phyloP scores from a whole-genome alignment of 2,888 invertebrate species.

The Chaitophorus viminalis region DNA sequence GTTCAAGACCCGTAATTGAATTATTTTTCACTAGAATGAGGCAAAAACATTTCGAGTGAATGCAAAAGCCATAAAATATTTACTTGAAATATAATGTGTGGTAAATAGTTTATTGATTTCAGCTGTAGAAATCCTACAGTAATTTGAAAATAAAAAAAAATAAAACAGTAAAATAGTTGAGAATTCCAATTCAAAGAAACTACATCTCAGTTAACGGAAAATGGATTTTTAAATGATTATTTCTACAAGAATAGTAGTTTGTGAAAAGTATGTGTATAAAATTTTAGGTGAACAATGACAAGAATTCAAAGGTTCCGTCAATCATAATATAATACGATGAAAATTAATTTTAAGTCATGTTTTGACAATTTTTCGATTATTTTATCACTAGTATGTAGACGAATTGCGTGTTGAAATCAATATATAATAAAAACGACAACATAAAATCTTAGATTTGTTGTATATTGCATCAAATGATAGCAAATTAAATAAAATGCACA shows the following conservation, averaged over 20 bases:
- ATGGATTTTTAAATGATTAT: background rate
- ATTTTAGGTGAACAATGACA: background rate
- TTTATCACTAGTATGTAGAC: background rate
- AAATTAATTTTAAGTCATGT: conserved; percentile 9
- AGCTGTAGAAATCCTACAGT: background rate
- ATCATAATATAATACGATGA: background rate
- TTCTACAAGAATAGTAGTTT: background rate
- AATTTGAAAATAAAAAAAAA: background rate
- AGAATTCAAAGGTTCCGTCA: background rate
- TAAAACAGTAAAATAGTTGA: too few species aligned
- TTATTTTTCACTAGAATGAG: conserved; percentile 58
- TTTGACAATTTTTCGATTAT: background rate
- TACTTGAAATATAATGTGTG: conserved; percentile 25
- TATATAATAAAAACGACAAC: background rate
- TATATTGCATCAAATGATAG: too few species aligned
- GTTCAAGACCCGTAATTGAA: conserved; percentile 56
- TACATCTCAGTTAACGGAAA: background rate
- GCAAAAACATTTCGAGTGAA: conserved; percentile 32
- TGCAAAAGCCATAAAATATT: conserved; percentile 31
- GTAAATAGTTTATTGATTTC: conserved; percentile 17
- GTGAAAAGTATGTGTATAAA: background rate
- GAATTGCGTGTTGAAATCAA: background rate
- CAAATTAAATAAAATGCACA: too few species aligned
- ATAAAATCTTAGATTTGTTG: background rate
- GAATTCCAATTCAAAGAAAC: background rate